These are phyloP conservation scores for Lonchura striata DNA, from an alignment of 2,113 vertebrate species.

Conservation along the genomic window DNA sequence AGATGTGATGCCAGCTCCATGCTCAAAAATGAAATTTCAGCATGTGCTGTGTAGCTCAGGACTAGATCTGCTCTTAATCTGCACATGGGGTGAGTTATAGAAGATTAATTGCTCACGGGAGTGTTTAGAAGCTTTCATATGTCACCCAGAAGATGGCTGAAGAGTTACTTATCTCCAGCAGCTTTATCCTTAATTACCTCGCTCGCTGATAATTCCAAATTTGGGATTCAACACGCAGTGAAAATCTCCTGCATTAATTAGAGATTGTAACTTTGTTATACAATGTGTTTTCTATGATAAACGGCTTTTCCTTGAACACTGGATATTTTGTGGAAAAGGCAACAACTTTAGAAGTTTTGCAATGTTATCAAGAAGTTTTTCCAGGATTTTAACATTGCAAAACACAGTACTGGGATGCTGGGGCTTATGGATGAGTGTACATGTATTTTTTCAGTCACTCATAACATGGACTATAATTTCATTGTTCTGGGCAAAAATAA, in stretches of 20 bases:
- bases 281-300: slow-evolving; percentile 39
- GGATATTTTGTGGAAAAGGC: background rate
- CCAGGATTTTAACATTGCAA: background rate
- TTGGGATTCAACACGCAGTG: background rate
- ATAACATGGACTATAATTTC: background rate
- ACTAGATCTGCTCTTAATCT: background rate
- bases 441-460: background rate
- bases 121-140: background rate
- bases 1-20: background rate
- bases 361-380: background rate
- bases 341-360: background rate
- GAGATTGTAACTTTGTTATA: slow-evolving; percentile 22
- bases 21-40: background rate
- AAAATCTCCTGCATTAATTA: slow-evolving; percentile 55
- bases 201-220: slow-evolving; percentile 46
- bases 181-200: slow-evolving; percentile 65
- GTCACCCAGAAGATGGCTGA: slow-evolving; percentile 58
- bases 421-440: background rate
- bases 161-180: slow-evolving; percentile 61
- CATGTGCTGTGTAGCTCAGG: background rate
- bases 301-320: background rate
- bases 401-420: too few relatives aligned
- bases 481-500: background rate
- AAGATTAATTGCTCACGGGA: slow-evolving; percentile 42
- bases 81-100: background rate